Conservation (phyloP, 2,888 invertebrate species). For the Ophion costatus region DNA sequence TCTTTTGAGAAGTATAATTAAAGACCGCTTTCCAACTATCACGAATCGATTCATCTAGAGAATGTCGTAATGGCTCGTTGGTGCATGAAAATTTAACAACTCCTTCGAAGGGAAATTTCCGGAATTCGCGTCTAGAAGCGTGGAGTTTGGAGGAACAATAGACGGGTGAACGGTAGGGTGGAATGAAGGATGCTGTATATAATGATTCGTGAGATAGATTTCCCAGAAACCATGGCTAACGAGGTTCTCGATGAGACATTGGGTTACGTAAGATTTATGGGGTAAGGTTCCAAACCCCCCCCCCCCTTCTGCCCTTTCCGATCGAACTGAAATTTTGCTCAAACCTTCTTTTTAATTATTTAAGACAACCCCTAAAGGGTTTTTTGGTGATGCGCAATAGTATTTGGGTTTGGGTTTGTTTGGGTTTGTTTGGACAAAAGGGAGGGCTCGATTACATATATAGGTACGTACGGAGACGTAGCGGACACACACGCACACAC, state of each 20-base stretch:
- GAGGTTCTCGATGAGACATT: not conserved
- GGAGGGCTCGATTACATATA: no score
- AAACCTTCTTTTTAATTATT: no score
- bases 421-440: no score
- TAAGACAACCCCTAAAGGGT: no score
- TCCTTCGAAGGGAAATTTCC: not conserved
- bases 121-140: not conserved
- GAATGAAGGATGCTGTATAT: not conserved
- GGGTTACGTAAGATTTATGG: not conserved
- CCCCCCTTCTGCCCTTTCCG: no score
- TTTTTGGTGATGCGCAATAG: no score
- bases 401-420: no score
- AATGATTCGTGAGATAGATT: conserved; percentile 11
- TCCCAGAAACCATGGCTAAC: conserved; percentile 9
- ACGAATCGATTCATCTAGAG: not conserved
- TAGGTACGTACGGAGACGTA: no score
- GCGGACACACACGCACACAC: no score
- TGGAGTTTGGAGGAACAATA: conserved; percentile 9
- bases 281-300: no score
- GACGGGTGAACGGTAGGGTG: not conserved
- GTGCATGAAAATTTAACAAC: conserved; percentile 36
- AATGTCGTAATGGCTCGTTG: conserved; percentile 9
- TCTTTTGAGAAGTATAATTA: not conserved
- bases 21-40: not conserved
- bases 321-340: no score